Conservation (phyloP, 2,888 invertebrate genomes). For the Odontocolon sp. region DNA sequence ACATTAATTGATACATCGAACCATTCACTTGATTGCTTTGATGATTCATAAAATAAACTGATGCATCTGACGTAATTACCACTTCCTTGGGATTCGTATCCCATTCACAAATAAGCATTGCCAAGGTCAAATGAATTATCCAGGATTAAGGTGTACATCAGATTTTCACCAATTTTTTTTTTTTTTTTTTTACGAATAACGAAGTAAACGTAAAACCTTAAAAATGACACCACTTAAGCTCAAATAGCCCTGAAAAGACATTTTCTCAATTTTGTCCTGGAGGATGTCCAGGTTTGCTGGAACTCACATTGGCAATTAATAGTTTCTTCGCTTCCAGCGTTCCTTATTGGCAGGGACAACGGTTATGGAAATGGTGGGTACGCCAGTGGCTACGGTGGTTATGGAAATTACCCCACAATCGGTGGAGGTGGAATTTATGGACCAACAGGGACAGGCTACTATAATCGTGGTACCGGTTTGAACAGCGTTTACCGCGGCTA, state of each 20-base stretch:
- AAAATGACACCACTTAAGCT: no score
- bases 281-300: no score
- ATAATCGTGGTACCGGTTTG: conserved; percentile 61
- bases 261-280: no score
- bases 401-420: conserved; percentile 63
- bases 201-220: no score
- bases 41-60: conserved; percentile 17
- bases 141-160: no score
- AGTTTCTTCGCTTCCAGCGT: conserved; percentile 62
- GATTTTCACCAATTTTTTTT: no score
- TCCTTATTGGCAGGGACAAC: conserved; percentile 69
- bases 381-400: conserved; percentile 61
- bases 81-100: background rate
- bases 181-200: no score
- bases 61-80: conserved; percentile 12
- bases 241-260: no score
- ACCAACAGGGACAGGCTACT: conserved; percentile 44
- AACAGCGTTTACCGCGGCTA: conserved; percentile 67
- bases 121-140: no score
- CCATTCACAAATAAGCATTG: background rate
- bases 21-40: background rate
- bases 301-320: background rate
- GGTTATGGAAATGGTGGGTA: conserved; percentile 64
- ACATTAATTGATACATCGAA: background rate
- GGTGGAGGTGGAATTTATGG: conserved; percentile 63